Evolutionary conservation across 2,888 invertebrate species (phyloP).

Genomic region (Drosophila paracracens): DNA sequence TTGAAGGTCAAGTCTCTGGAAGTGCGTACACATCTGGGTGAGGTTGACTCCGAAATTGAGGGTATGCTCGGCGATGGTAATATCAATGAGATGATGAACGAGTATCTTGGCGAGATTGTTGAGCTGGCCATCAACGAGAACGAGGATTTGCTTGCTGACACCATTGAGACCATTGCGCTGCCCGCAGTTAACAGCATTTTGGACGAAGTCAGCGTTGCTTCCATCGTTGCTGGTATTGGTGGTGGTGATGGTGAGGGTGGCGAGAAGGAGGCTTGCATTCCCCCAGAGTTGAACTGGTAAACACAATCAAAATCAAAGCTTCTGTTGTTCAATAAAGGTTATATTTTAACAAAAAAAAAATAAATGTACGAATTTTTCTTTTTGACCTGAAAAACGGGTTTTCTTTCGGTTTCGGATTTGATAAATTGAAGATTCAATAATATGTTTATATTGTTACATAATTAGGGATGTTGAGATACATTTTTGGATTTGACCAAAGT

Average conservation of each 20-base stretch:
- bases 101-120: constrained; percentile 71
- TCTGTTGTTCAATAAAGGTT: constrained; percentile 40
- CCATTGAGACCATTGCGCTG: constrained; percentile 72
- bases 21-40: constrained; percentile 74
- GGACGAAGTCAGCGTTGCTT: constrained; percentile 64
- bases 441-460: not conserved
- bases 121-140: constrained; percentile 77
- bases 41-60: constrained; percentile 78
- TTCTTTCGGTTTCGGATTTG: not conserved
- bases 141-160: constrained; percentile 71
- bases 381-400: not conserved
- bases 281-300: constrained; percentile 68
- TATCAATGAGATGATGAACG: constrained; percentile 78
- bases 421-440: not conserved
- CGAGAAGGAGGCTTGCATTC: constrained; percentile 75
- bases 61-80: constrained; percentile 79
- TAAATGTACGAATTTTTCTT: constrained; percentile 9
- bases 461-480: not conserved
- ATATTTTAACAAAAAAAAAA: constrained; percentile 24
- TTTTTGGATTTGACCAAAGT: not conserved
- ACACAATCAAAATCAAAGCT: constrained; percentile 16
- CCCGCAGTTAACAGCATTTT: constrained; percentile 69
- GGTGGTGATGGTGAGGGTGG: constrained; percentile 56
- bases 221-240: constrained; percentile 61
- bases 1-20: constrained; percentile 76